Evolutionary conservation across 2,797 vertebrate species (phyloP), one percentile per base, ranked within the genome.

Genomic region (Pantherophis alleghaniensis): DNA sequence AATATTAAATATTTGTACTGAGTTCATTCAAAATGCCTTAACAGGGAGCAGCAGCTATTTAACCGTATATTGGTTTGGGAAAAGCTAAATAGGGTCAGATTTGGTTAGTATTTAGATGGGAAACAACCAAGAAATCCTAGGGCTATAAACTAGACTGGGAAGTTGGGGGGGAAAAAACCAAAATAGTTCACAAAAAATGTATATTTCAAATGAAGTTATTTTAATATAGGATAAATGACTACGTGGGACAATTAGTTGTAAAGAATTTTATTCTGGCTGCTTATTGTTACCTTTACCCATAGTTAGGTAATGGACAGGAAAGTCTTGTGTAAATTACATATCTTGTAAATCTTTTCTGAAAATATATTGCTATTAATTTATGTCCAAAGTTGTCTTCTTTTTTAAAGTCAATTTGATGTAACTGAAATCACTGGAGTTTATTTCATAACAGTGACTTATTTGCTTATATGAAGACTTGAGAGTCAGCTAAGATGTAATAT

Each of bases 201-300:
- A 12, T 91, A 95, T 93, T 97, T 97, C 92, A 95, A 6, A 92
- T 96, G 86, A 94, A 79, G 20, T 88, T 90, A 94, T 69, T 93
- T 94, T 92, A 47, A 83, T 83, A 74, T 14, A 60, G 18, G 42
- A 14, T 12, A 56, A 56, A 90, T 42, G 12, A 16, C 66, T 79
- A 24, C 1, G 0, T 66, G 26, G 24, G 60, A 10, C 60, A 87
- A 26, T 63, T 91, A 51, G 28, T 63, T 47, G 13, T 53, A 91
- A 37, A n/a, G 12, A 92, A 74, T 59, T 88, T 88, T 51, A 87
- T 22, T n/a, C 42, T 86, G 42, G 2, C 5, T 42, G 18, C 32
- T 86, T 86, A 16, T 28, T 61, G 32, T 51, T 91, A 28, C 4
- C 18, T 60, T 86, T 20, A 59, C 9, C 57, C 55, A 83, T 56